These are phyloP conservation scores for Phenganax marumi DNA, from an alignment of 92 coral and sea anemone genomes.

Conservation along the genomic window DNA sequence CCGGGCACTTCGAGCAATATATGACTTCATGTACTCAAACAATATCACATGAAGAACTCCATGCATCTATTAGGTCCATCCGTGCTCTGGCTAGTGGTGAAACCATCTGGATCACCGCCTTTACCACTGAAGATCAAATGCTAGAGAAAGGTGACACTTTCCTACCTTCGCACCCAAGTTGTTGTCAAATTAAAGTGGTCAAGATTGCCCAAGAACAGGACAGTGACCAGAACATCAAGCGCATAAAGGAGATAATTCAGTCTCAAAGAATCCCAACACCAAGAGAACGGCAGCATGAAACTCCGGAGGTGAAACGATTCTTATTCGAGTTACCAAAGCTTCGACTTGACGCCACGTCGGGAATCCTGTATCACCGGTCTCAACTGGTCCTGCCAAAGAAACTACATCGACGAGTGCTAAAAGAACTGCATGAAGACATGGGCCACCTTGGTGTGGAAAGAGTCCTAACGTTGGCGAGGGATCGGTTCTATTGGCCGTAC, in stretches of 20 bases:
- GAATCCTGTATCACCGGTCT: neutral
- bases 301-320: constrained; percentile 16
- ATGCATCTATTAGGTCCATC: too few relatives aligned
- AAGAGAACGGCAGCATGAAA: constrained; percentile 2
- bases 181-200: neutral
- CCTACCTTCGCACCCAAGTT: too few relatives aligned
- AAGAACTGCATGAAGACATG: constrained; percentile 4
- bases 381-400: neutral
- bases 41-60: too few relatives aligned
- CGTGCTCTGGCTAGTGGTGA: too few relatives aligned
- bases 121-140: too few relatives aligned
- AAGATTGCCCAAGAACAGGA: constrained; percentile 5
- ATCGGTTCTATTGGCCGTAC: too few relatives aligned
- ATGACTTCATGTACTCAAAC: too few relatives aligned
- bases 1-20: too few relatives aligned
- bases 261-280: neutral
- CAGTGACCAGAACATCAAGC: constrained; percentile 1
- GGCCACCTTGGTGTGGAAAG: constrained; percentile 5
- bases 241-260: constrained; percentile 6
- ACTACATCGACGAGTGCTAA: neutral
- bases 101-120: too few relatives aligned
- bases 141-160: too few relatives aligned
- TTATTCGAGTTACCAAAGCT: constrained; percentile 2
- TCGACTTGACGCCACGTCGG: neutral
- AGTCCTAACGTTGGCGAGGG: neutral